Base-by-base conservation (phyloP, 2,888 invertebrate genomes). In the Arctia plantaginis region DNA sequence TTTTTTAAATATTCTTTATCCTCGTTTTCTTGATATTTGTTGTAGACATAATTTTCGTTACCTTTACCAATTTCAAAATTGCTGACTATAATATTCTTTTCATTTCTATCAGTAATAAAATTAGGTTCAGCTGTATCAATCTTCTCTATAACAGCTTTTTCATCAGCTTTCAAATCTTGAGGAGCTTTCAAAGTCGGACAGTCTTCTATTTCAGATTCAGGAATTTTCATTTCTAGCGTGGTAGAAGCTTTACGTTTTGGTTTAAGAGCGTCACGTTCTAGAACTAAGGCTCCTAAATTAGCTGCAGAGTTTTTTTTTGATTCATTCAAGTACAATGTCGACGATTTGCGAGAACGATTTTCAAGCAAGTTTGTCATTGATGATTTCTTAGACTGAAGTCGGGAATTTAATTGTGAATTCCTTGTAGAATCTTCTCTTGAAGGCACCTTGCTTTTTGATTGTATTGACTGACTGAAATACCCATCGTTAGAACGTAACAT, bases 401-500 rank as follows among this genome's bases (percentile, higher is more conserved):
- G 92, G 12, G 96, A 96, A 13, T 90, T 92, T 82, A 94, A 89
- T 68, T 94, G 93, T 23, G 96, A 96, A 10, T 89, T 92, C 84
- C 86, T 90, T n/a, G 90, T 91, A 27, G 95, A 95, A 15, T 91
- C 93, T 75, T 95, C 95, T 85, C 92, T 89, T 35, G 95, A 95
- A 30, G 95, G 92, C 23, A 94, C 41, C 80, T 88, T 91, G 78
- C 94, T 95, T 84, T 85, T 91, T 2, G 95, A 95, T 84, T 95
- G 95, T 66, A 94, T 89, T 4, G 95, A 95, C 71, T 96, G 96
- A 83, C 96, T 96, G 84, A 96, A 97, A 91, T 96, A 97, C 3
- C 97, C 97, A 83, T 97, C 97, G 79, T 97, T 97, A 15, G 96
- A 96, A 77, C 94, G 89, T 39, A 96, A 88, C 96, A 97, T 96